A percentile compares a stretch with the other conserved stretches of the same genome.
phyloP scores from a whole-genome alignment of 2,797 vertebrate species.

The Channallabes apus region DNA sequence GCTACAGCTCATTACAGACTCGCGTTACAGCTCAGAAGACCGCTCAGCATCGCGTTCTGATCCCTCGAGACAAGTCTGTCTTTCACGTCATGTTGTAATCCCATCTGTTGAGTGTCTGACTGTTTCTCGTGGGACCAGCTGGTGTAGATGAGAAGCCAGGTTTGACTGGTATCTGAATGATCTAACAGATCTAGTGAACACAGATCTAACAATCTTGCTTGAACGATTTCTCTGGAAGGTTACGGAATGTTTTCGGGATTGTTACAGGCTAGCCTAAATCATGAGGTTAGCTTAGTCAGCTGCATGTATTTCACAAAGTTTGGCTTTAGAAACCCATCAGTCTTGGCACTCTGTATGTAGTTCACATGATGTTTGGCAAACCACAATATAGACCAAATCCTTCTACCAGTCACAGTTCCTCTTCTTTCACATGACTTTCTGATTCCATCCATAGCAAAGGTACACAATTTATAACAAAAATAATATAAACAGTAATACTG shows the following conservation, averaged over 20 bases:
- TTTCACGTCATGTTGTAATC: not conserved
- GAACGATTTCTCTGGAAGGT: not conserved
- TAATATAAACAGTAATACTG: not conserved
- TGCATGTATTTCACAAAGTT: not conserved
- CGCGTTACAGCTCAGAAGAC: not conserved
- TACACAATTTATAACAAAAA: not conserved
- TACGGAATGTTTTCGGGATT: not conserved
- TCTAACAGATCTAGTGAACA: not conserved
- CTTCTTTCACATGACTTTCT: not conserved
- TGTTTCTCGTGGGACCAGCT: slow-evolving; percentile 1
- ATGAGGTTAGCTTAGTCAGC: not conserved
- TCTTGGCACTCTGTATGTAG: not conserved
- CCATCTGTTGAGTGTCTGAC: not conserved
- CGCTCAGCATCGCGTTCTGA: not conserved
- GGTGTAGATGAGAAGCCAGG: not conserved
- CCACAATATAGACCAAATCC: not conserved
- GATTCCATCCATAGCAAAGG: not conserved
- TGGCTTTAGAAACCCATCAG: not conserved
- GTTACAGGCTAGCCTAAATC: not conserved
- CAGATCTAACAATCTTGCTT: not conserved
- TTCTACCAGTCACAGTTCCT: not conserved
- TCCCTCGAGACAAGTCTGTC: not conserved
- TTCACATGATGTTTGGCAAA: not conserved
- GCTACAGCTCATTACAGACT: not conserved
- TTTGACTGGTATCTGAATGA: not conserved